Evolutionary conservation across 2,888 invertebrate species (phyloP), one percentile per base, ranked within the genome.

Genomic region (Carcina quercana): DNA sequence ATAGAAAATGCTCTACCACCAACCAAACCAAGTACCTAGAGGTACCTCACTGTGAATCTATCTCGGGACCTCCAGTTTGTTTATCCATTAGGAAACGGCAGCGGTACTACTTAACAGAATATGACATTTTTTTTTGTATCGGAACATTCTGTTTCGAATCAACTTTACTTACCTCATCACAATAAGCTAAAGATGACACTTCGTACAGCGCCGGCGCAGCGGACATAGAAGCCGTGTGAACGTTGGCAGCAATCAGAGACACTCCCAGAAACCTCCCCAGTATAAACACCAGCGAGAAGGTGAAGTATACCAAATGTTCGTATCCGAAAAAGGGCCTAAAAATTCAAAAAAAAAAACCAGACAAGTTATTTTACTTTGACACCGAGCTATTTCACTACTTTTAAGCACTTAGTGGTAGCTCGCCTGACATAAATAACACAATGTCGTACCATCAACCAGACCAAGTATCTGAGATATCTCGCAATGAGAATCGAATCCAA

Each of bases 281-380:
- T 7, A 89, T 57, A 47, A 86, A 88, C 15, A 78, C 67, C 33
- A 87, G 84, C 0, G 89, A 89, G 49, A 79, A 87, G 29, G 80
- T 70, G 38, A 87, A 85, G 56, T 89, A 89, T 3, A 85, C 15
- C 1, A 50, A 15, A 14, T 46, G 42, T 5, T 45, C 42, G 26
- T 49, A 43, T 0, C 43, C 50, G 1, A 29, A 13, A 3, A 53
- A 30, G 1, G 30, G 30, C 2, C 37, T 37, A 24, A 22, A 28
- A 36, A 28, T 15, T 8, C 3, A 20, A 1, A 20, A 8, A 3
- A 3, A n/a, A n/a, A n/a, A 17, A 17, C 17, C 17, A 17, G 5
- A 17, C 5, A 17, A 17, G 17, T 7, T 17, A 17, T 17, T 17
- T 17, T 17, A 5, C 5, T 5, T 7, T 17, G 17, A 17, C 17